These are phyloP conservation scores for Saccostrea echinata DNA, from an alignment of 1,140 invertebrate genomes.

Conservation along the genomic window DNA sequence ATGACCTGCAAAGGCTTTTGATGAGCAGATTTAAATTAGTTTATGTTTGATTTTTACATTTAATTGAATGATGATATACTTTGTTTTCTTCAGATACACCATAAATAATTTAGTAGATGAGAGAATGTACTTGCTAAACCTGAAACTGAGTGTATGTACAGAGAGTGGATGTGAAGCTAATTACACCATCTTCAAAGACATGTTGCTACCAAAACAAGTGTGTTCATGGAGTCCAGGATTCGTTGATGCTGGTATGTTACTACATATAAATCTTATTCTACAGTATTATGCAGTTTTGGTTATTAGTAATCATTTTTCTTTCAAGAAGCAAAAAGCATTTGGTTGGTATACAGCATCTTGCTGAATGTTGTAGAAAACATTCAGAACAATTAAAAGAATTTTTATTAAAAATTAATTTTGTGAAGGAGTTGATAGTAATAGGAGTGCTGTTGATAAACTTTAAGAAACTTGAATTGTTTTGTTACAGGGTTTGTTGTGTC, in stretches of 20 bases:
- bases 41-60: background rate
- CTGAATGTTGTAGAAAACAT: background rate
- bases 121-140: slow-evolving; percentile 44
- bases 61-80: background rate
- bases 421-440: background rate
- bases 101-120: slow-evolving; percentile 52
- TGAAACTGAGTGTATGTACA: slow-evolving; percentile 58
- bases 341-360: background rate
- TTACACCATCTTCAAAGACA: slow-evolving; percentile 39
- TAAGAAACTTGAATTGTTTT: background rate
- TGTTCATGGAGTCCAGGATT: slow-evolving; percentile 42
- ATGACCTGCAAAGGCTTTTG: background rate
- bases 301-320: background rate
- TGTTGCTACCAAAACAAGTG: slow-evolving; percentile 29
- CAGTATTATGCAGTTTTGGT: background rate
- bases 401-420: background rate
- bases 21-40: background rate
- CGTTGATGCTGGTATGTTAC: slow-evolving; percentile 14
- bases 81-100: slow-evolving; percentile 48
- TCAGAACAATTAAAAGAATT: background rate
- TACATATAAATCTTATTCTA: background rate
- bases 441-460: background rate
- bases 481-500: background rate
- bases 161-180: slow-evolving; percentile 48
- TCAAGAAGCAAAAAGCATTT: background rate